Percentiles rank a stretch among this genome's conserved stretches.
Conservation (phyloP, 2,113 vertebrate species). For the Oenanthe oenanthe region DNA sequence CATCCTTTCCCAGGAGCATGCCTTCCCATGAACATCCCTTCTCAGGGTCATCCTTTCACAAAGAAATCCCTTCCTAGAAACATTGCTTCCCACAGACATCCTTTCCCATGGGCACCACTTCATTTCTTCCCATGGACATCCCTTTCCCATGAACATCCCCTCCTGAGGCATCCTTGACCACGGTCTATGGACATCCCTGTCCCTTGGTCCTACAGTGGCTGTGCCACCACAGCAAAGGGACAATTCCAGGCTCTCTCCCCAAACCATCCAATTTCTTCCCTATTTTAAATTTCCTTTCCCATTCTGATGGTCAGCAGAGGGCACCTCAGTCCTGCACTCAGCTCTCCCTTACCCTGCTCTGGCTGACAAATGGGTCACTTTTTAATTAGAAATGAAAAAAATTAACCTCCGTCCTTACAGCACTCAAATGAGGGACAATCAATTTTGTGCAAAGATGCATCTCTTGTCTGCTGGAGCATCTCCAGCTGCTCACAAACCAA, state of each 20-base stretch:
- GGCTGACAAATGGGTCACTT: neutral
- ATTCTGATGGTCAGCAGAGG: neutral
- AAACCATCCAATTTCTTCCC: neutral
- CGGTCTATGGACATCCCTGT: neutral
- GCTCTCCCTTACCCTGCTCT: neutral
- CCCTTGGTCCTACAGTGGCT: neutral
- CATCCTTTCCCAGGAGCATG: neutral
- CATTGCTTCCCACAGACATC: neutral
- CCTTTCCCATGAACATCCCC: neutral
- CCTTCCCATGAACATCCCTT: neutral
- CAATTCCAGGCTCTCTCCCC: fast-evolving
- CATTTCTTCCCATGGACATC: neutral
- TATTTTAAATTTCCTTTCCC: neutral
- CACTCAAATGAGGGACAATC: neutral
- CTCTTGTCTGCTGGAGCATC: neutral
- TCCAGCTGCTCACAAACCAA: neutral
- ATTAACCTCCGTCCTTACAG: neutral
- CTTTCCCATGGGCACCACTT: neutral
- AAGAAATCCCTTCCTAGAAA: neutral
- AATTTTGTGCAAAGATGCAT: fast-evolving
- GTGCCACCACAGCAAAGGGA: neutral
- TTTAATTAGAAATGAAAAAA: neutral
- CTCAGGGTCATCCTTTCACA: neutral
- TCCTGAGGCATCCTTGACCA: neutral
- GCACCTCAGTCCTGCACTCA: neutral